Evolutionary conservation across 2,888 invertebrate genomes (phyloP), one percentile per base, ranked within the genome.

Genomic region (Leucophenga maculata): DNA sequence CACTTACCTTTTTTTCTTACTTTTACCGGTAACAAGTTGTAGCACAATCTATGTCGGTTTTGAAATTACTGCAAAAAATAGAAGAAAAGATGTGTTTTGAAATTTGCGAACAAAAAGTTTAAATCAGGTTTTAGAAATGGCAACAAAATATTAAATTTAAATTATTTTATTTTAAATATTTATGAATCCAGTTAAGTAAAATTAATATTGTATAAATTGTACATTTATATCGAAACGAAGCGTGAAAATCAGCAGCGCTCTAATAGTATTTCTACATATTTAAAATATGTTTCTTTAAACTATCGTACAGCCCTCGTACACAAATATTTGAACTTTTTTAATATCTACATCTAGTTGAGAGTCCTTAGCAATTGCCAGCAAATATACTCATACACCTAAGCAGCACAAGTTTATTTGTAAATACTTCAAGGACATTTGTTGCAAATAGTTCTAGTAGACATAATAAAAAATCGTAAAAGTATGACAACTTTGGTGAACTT

Each of bases 1-100:
- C 80, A 79, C 80, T 80, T 81, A 80, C 80, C 81, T 75, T 69
- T 73, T 26, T 26, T 79, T 75, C 16, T 66, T 66, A 0, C 1
- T 69, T 72, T 26, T 26, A 13, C 65, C n/a, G 32, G n/a, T 20
- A 44, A n/a, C 20, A 31, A 44, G 39, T 64, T 80, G 72, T 75
- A 73, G 79, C 11, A 26, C 18, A 11, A 60, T 67, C 71, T 76
- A 75, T 72, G 62, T 66, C 22, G 74, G 50, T 68, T 60, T 80
- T 78, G 77, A 79, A 79, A 81, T 76, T 32, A 73, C 70, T 74
- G 72, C 55, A 68, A 59, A 70, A 57, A 59, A 69, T 62, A 73
- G 55, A 22, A 67, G 39, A n/a, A n/a, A n/a, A n/a, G n/a, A n/a
- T n/a, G n/a, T n/a, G n/a, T n/a, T n/a, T n/a, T n/a, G n/a, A n/a